Base-by-base conservation (phyloP, 2,113 vertebrate species). In the Trogon melanurus region DNA sequence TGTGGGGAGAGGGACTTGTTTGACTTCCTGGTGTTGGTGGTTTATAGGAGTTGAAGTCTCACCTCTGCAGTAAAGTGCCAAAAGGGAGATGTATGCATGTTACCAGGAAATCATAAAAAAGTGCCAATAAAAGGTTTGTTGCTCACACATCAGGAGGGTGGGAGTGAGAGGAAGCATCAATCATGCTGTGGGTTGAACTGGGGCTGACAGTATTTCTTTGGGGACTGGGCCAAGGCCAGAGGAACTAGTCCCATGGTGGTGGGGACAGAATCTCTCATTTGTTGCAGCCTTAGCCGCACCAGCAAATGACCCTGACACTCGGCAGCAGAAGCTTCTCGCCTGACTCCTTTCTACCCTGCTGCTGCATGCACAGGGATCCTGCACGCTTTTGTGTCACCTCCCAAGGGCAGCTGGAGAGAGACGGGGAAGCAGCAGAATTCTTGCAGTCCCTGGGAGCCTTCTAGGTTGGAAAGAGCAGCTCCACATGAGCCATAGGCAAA, bases 21-120 rank as follows among this genome's bases (percentile, higher is more conserved):
- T 0, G 2, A 13, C 80, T 79, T 82, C 11, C 44, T 89, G 67
- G 66, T 72, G 56, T 57, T 78, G 70, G 65, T 91, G 80, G 70
- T 95, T 94, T 97, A 91, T 58, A 86, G 90, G 85, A 66, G 66
- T 48, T 82, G 57, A 54, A 30, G 85, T 91, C 85, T 93, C 93
- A 76, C 86, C 58, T 91, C 90, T 82, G 88, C 73, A 58, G 66
- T 92, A 70, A 96, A 80, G 57, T 51, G 84, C 91, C 91, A 47
- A 30, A 58, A 84, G 79, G 92, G 90, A 96, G 73, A 70, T 16
- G 22, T 85, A 61, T 22, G 79, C 38, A 51, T 3, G 0, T 94
- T 88, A 58, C 54, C 58, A 60, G 94, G 93, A 97, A 92, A 66
- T 79, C 7, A 5, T 95, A 72, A 88, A 91, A 85, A 89, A 62